Conservation (phyloP, 2,888 invertebrate species). For the Listrodromus nycthemerus region DNA sequence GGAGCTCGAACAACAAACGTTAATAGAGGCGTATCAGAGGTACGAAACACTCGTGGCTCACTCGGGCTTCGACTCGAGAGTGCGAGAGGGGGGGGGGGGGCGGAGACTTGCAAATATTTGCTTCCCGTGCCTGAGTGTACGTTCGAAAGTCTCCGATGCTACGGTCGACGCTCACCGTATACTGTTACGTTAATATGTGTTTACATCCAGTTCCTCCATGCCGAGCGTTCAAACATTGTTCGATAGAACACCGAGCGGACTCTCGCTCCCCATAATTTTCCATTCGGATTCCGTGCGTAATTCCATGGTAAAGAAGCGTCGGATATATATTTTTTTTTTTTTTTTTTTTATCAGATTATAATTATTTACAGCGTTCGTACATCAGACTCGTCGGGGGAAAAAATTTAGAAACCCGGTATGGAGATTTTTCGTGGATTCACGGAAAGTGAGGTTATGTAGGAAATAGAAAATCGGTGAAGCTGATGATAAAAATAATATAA, state of each 20-base stretch:
- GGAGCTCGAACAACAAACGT: conserved; percentile 62
- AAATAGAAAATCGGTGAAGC: no score
- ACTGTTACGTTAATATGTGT: conserved; percentile 48
- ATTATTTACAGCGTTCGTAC: no score
- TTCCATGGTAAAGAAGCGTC: background rate
- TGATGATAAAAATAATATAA: no score
- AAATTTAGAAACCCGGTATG: no score
- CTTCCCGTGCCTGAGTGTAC: conserved; percentile 65
- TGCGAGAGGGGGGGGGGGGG: background rate
- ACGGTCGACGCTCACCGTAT: conserved; percentile 48
- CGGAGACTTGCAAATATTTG: conserved; percentile 64
- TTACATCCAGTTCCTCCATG: background rate
- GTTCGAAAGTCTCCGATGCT: conserved; percentile 61
- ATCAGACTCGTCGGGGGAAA: no score
- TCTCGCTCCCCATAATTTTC: background rate
- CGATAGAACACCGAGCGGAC: conserved; percentile 3
- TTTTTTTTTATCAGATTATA: background rate
- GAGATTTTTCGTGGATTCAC: background rate
- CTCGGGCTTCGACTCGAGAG: conserved; percentile 41
- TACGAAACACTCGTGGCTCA: conserved; percentile 48
- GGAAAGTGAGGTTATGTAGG: no score
- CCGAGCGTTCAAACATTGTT: conserved; percentile 13
- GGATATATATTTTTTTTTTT: background rate
- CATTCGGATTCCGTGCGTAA: background rate
- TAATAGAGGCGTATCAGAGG: conserved; percentile 64